Evolutionary conservation across 2,113 vertebrate species (phyloP), one percentile per base, ranked within the genome.

Genomic region (Ascaphus truei): DNA sequence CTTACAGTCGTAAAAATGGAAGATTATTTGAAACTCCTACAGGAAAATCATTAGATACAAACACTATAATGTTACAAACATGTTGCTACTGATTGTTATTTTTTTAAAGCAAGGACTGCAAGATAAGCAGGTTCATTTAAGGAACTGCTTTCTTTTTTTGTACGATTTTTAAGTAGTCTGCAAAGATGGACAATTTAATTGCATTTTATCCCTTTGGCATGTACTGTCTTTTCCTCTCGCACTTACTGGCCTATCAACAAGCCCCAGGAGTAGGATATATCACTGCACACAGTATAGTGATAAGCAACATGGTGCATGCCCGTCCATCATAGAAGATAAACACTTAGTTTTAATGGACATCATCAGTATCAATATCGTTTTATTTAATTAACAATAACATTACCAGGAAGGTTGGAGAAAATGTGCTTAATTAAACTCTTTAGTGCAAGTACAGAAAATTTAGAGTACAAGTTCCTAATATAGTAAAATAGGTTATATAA

Each of bases 151-250:
- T 12, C 10, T 31, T 47, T n/a, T 31, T 47, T 11, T 33, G 2
- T 26, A 47, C 33, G n/a, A n/a, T 36, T n/a, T n/a, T 10, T 66
- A 30, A 51, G 22, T 39, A 23, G 12, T 43, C 34, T 22, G 12
- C 39, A 55, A 55, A 43, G 63, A 55, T 43, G 33, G 37, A 43
- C 63, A 55, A 16, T 31, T 53, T 66, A 66, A 55, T 53, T 66
- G 63, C 26, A 43, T 55, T 55, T 66, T 55, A 23, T 66, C 51
- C 33, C 62, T 65, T 65, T 65, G 62, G 50, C 62, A 34, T 65
- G 50, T 65, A 53, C 48, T 41, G 20, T 65, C 47, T 53, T 30
- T 15, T 34, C 26, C 31, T 36, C 20, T 55, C 10, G 26, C 16
- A 41, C 36, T 66, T 66, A 55, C 50, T 43, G 50, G 34, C 63